These are phyloP conservation scores for Gonioctena quinquepunctata DNA, from an alignment of 1,140 invertebrate genomes.

Conservation along the genomic window DNA sequence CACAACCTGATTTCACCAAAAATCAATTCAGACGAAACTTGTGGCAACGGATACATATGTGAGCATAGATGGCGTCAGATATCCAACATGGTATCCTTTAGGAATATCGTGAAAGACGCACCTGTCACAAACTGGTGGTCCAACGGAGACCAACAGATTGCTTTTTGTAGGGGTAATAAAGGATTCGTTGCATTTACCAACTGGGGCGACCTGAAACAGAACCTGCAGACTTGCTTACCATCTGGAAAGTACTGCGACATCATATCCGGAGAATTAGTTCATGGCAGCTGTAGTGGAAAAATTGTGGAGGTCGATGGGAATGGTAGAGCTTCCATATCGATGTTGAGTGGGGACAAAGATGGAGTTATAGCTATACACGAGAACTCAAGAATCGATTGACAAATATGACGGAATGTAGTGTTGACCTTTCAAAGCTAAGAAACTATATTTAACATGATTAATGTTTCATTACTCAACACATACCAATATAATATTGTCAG, in stretches of 20 bases:
- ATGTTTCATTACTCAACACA: no score
- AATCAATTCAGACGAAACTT: constrained; percentile 69
- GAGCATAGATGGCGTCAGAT: constrained; percentile 88
- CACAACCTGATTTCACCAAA: constrained; percentile 68
- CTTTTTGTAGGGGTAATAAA: constrained; percentile 71
- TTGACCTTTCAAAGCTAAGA: no score
- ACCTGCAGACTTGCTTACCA: constrained; percentile 71
- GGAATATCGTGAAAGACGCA: constrained; percentile 65
- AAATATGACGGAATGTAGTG: no score
- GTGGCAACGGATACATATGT: constrained; percentile 83
- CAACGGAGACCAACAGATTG: constrained; percentile 74
- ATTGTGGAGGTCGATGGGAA: constrained; percentile 65
- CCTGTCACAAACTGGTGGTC: constrained; percentile 71
- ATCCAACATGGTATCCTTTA: constrained; percentile 78
- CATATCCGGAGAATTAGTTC: constrained; percentile 69
- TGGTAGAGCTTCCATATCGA: constrained; percentile 67
- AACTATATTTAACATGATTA: no score
- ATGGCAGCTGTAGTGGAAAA: constrained; percentile 73
- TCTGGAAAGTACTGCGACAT: constrained; percentile 84
- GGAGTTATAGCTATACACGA: constrained; percentile 80
- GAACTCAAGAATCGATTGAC: constrained; percentile 63
- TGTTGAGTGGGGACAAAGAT: constrained; percentile 65
- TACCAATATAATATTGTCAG: no score
- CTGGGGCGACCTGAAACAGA: constrained; percentile 62
- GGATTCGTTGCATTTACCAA: constrained; percentile 79